Base-by-base conservation (phyloP, 2,797 vertebrate species). In the Aselliscus stoliczkanus region DNA sequence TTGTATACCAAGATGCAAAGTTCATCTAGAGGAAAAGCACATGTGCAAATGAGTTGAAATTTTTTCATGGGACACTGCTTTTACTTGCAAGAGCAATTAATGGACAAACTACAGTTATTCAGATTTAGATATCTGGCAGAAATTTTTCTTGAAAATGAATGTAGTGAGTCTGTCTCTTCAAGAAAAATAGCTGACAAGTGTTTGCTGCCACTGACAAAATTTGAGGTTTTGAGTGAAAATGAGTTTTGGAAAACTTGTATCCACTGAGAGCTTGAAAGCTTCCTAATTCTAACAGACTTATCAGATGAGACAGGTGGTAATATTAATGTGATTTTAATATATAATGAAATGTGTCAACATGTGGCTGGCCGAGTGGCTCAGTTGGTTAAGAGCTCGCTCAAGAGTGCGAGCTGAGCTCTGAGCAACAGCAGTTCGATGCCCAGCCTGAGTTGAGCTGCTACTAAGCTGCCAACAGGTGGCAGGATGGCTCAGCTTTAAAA, bases 181-280 rank as follows among this genome's bases (percentile, higher is more conserved):
- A 58, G 27, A 89, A 84, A 93, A 88, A 88, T 4, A 75, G 27
- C 34, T 93, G 44, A 73, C 17, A 90, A 90, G 1, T 37, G 72
- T 73, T 93, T 79, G 76, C 34, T 85, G 27, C 47, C 65, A 79
- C 29, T 64, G 69, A 94, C 54, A 93, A 70, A 88, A 92, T 50
- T 42, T 87, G n/a, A 94, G 37, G 5, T 96, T 93, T 88, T 21
- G n/a, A 94, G 37, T 75, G 34, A 96, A 90, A 93, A 95, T 77
- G 1, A 70, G 37, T 90, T 89, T 65, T 79, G 18, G 67, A 92
- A 90, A 90, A 86, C 39, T 23, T 54, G 7, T 56, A 54, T 79
- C 31, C 11, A 15, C 14, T 64, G 23, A 70, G 56, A 90, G 29
- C 20, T 17, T 84, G 39, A 88, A 93, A 87, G 37, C 23, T 73